Evolutionary conservation across 2,888 invertebrate genomes (phyloP), one percentile per base, ranked within the genome.

Genomic region (Dicroscelio sp.): DNA sequence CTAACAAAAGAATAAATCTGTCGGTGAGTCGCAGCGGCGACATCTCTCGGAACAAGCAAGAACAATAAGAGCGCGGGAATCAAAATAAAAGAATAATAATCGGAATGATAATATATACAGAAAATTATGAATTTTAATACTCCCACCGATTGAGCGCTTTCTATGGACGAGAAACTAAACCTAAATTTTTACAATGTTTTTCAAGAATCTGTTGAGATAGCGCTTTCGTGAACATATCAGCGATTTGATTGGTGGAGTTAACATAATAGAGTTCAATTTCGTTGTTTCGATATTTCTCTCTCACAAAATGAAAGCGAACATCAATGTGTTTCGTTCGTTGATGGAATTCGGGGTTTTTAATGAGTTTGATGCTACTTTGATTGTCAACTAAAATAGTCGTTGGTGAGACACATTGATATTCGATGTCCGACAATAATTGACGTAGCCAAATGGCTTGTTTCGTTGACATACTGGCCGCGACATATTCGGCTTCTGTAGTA

Each of bases 401-500:
- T 14, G 48, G 48, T n/a, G 48, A 48, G 20, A n/a, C 48, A 48
- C 48, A 48, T 48, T 14, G 48, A 48, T 48, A 20, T 48, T n/a
- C 20, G 48, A 48, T 20, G 20, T 48, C 48, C 20, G 48, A 48
- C 48, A 48, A 10, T 3, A 48, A n/a, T 48, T 48, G 48, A n/a
- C 48, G 48, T 4, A 48, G 48, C 48, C 48, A 48, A 10, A 48
- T n/a, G 17, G 48, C 48, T 20, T 48, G 17, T 48, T n/a, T 14
- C 48, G 48, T 20, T 20, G 17, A 48, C 48, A 48, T 48, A 27
- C 60, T 27, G 17, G 92, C 92, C 1, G 92, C 93, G 8, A 93
- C 85, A 23, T 92, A 93, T 69, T 93, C 89, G 1, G 90, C 78
- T 63, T 92, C 93, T 0, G 91, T 88, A 0, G 92, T 93, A 12